A percentile compares a stretch with the other conserved stretches of the same genome.
Conservation (phyloP, 2,113 vertebrate species). For the Centropristis striata region DNA sequence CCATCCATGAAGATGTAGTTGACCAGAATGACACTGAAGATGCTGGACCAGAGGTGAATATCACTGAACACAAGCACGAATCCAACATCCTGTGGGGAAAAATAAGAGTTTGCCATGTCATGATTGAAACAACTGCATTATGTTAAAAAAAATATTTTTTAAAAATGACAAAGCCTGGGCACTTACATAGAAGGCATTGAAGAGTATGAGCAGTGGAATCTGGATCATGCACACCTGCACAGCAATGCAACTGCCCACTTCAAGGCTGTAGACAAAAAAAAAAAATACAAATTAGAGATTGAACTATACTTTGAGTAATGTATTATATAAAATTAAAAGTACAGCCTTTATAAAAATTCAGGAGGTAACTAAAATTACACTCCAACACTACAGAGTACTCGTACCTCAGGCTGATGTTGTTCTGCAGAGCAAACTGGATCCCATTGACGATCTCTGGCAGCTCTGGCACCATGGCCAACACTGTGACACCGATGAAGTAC, state of each 20-base stretch:
- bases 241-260: slow-evolving; percentile 92
- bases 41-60: slow-evolving; percentile 89
- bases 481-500: slow-evolving; percentile 92
- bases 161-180: background rate
- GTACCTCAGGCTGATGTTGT: slow-evolving; percentile 93
- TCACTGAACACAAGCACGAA: slow-evolving; percentile 88
- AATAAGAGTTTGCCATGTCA: background rate
- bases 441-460: slow-evolving; percentile 92
- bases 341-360: too few relatives aligned
- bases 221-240: slow-evolving; percentile 96
- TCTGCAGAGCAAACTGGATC: slow-evolving; percentile 93
- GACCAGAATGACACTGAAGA: slow-evolving; percentile 91
- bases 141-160: background rate
- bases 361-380: background rate
- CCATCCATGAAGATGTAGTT: slow-evolving; percentile 93
- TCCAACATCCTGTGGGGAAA: slow-evolving; percentile 83
- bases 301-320: background rate
- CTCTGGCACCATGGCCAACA: slow-evolving; percentile 92
- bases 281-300: slow-evolving; percentile 1
- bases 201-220: slow-evolving; percentile 92
- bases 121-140: background rate
- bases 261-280: slow-evolving; percentile 83
- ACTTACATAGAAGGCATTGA: slow-evolving; percentile 92
- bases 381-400: background rate
- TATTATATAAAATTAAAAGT: background rate